Conservation (phyloP, 2,888 invertebrate species). For the Drosophila prostipennis region DNA sequence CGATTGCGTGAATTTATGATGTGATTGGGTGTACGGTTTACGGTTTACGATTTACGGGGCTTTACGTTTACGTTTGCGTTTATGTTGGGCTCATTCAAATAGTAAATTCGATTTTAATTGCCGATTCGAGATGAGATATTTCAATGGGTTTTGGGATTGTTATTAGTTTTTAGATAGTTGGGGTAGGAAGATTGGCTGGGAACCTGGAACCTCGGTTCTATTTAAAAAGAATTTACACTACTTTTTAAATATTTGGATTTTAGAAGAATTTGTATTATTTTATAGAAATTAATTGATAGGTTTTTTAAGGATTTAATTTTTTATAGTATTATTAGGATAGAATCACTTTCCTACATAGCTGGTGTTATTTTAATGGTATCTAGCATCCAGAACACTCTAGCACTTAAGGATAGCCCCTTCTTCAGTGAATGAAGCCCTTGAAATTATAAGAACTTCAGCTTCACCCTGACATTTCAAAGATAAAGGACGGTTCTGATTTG, state of each 20-base stretch:
- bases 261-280: no score
- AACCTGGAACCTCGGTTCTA: background rate
- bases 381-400: no score
- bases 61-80: background rate
- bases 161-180: background rate
- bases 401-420: no score
- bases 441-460: background rate
- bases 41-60: background rate
- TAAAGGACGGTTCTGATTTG: background rate
- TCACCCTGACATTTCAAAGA: background rate
- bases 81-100: background rate
- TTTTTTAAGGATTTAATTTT: no score
- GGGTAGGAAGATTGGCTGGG: background rate
- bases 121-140: background rate
- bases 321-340: no score
- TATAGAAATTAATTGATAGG: no score
- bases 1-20: constrained; percentile 26
- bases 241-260: background rate
- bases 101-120: constrained; percentile 11
- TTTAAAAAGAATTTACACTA: background rate
- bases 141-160: no score
- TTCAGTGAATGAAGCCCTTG: background rate
- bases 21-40: constrained; percentile 2
- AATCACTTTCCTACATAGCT: no score
- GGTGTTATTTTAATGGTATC: no score